These are phyloP conservation scores for human (Homo sapiens) DNA, from an alignment of 2,113 vertebrate genomes.

Conservation along the genomic window GRCh38 chr18:71464501-71465000, in stretches of 20 bases:
- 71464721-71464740: background rate
- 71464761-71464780: background rate
- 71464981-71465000: background rate
- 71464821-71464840: rapidly evolving
- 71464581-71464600: background rate
- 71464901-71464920: background rate
- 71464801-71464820: background rate
- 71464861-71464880: background rate
- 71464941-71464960: background rate
- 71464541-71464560: no score
- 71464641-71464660: background rate
- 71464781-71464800: no score
- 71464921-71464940: background rate
- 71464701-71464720: background rate
- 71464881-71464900: rapidly evolving
- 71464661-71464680: background rate
- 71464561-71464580: background rate
- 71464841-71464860: no score
- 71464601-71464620: background rate
- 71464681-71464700: background rate
- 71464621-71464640: background rate
- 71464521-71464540: rapidly evolving
- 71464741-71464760: background rate
- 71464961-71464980: rapidly evolving
- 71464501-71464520: background rate